phyloP scores from a whole-genome alignment of 2,797 vertebrate genomes.

The Coccyzus lansbergi region DNA sequence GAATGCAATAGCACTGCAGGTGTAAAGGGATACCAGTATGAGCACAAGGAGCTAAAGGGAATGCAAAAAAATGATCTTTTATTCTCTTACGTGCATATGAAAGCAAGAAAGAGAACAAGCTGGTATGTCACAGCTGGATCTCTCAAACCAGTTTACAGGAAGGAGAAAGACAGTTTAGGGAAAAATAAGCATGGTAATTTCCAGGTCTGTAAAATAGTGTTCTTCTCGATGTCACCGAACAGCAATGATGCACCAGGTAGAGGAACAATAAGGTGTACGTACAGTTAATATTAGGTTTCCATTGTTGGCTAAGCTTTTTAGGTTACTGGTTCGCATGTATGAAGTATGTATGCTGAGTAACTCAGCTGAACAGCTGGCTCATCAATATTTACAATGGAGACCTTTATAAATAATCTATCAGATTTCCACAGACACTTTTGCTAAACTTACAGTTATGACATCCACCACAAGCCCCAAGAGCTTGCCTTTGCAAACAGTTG shows the following conservation, averaged over 20 bases:
- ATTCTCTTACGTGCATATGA: background rate
- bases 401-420: slow-evolving; percentile 55
- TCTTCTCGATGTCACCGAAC: background rate
- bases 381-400: slow-evolving; percentile 45
- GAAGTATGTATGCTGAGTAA: background rate
- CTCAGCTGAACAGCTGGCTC: slow-evolving; percentile 19
- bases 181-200: background rate
- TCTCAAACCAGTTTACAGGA: background rate
- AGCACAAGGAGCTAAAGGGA: background rate
- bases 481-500: background rate
- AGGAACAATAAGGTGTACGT: background rate
- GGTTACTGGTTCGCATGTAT: background rate
- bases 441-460: background rate
- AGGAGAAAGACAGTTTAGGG: background rate
- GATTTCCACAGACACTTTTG: background rate
- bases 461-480: background rate
- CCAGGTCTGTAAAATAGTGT: background rate
- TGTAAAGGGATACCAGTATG: background rate
- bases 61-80: background rate
- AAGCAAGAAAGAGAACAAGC: background rate
- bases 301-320: background rate
- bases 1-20: background rate
- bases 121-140: background rate
- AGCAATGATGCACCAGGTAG: background rate
- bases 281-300: background rate